Conservation (phyloP, 1,140 invertebrate species). For the Drosophila tropicalis region DNA sequence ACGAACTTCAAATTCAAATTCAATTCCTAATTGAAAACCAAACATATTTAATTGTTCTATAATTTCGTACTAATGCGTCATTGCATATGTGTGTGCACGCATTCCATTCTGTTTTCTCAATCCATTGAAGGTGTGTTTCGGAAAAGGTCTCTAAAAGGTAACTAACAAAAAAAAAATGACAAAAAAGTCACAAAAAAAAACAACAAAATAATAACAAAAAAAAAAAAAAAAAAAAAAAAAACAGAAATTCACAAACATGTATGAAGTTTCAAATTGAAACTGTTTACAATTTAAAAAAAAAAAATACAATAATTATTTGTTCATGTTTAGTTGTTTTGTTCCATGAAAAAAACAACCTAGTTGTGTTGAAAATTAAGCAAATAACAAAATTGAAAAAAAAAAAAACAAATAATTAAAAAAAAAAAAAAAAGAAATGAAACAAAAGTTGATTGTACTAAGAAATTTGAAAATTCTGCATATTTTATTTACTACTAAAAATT, state of each 20-base stretch:
- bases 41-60: conserved; percentile 82
- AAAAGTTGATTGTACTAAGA: conserved; percentile 38
- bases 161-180: conserved; percentile 80
- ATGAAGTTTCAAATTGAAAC: conserved; percentile 82
- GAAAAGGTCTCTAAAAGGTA: conserved; percentile 96
- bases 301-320: conserved; percentile 70
- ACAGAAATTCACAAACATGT: conserved; percentile 82
- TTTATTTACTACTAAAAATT: conserved; percentile 71
- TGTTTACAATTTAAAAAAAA: conserved; percentile 70
- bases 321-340: conserved; percentile 82
- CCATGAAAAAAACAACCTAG: conserved; percentile 51
- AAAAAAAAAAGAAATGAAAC: conserved; percentile 41
- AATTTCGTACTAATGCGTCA: conserved; percentile 85
- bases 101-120: conserved; percentile 82
- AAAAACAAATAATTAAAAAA: conserved; percentile 42
- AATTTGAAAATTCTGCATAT: conserved; percentile 80
- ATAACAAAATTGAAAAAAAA: conserved; percentile 49
- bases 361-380: conserved; percentile 66
- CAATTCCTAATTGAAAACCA: conserved; percentile 76
- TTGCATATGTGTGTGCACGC: conserved; percentile 83
- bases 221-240: conserved; percentile 71
- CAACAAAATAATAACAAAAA: conserved; percentile 52
- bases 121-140: conserved; percentile 91
- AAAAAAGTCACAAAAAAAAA: conserved; percentile 67
- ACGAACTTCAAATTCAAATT: conserved; percentile 76